Conservation (phyloP, 2,888 invertebrate species). For the Agrotis puta region DNA sequence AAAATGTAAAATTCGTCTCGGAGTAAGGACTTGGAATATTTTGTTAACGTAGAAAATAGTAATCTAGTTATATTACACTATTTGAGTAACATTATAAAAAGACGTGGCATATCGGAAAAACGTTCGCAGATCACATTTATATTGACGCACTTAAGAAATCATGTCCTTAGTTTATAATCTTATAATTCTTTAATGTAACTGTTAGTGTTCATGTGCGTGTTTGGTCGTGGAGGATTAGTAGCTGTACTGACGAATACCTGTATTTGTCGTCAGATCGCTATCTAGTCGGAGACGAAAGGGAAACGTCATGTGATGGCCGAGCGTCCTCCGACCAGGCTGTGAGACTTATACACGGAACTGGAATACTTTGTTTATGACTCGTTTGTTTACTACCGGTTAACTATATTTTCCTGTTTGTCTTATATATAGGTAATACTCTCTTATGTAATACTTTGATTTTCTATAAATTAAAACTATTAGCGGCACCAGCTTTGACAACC, state of each 20-base stretch:
- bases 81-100: too few species aligned
- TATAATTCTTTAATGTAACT: constrained; percentile 50
- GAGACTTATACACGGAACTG: constrained; percentile 25
- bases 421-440: background rate
- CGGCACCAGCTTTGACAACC: too few species aligned
- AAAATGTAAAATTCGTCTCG: too few species aligned
- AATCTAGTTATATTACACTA: too few species aligned
- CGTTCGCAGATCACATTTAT: background rate
- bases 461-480: background rate
- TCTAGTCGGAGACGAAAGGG: constrained; percentile 56
- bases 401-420: background rate
- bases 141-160: background rate
- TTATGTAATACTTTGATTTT: background rate
- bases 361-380: constrained; percentile 5
- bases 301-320: constrained; percentile 35
- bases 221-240: constrained; percentile 38
- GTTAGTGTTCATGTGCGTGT: constrained; percentile 18
- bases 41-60: too few species aligned
- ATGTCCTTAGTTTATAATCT: constrained; percentile 45
- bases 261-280: constrained; percentile 30
- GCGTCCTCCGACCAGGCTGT: constrained; percentile 11
- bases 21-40: too few species aligned
- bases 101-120: background rate
- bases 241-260: constrained; percentile 16
- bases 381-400: background rate